Conservation (phyloP, 1,140 invertebrate species). For the Lepidurus couesii region DNA sequence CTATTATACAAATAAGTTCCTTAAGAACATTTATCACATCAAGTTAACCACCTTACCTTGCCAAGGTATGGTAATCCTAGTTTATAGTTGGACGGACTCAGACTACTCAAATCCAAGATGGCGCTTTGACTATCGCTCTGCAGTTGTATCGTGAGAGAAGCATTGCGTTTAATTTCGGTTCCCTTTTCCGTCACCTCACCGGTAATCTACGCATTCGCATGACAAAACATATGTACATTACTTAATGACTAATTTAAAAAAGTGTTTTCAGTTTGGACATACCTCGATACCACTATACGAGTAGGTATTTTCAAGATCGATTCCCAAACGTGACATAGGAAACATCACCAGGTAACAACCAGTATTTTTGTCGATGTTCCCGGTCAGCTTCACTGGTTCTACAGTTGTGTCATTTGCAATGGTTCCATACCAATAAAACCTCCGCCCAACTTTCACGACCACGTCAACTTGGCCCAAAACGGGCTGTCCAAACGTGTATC, state of each 20-base stretch:
- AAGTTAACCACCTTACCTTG: constrained; percentile 46
- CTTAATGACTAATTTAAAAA: too few relatives aligned
- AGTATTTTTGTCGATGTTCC: background rate
- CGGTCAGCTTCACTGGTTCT: background rate
- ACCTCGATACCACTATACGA: background rate
- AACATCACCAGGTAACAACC: background rate
- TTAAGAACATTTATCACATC: background rate
- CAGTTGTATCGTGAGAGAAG: constrained; percentile 52
- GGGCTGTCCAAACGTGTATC: constrained; percentile 40
- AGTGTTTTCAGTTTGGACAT: too few relatives aligned
- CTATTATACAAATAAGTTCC: background rate
- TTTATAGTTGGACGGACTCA: constrained; percentile 54
- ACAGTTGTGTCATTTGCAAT: background rate
- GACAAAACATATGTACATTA: background rate
- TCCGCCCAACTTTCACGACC: background rate
- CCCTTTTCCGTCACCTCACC: constrained; percentile 54
- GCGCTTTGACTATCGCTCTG: constrained; percentile 49
- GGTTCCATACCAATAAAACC: background rate
- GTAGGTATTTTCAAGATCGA: background rate
- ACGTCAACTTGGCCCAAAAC: constrained; percentile 34
- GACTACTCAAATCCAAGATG: constrained; percentile 41
- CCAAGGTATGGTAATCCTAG: constrained; percentile 58
- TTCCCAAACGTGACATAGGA: background rate
- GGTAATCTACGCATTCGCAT: background rate
- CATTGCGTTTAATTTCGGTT: constrained; percentile 56